Base-by-base conservation (phyloP, 2,113 vertebrate species). In the Lontra canadensis region DNA sequence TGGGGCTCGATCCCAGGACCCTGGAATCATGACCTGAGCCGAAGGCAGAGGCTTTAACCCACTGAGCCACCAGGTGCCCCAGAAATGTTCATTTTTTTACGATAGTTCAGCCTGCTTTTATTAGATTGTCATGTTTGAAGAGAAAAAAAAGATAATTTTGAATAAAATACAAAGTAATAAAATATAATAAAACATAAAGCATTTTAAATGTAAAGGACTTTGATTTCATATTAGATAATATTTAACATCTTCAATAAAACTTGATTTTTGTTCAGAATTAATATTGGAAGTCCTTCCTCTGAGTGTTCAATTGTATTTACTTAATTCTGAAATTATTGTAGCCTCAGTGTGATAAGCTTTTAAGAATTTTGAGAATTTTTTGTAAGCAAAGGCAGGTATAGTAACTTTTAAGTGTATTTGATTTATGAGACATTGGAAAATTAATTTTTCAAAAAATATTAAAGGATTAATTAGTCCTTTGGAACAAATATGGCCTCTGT, bases 361-460 rank as follows among this genome's bases (percentile, higher is more conserved):
- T 76, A 96, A 96, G 74, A 86, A 87, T 61, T 96, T 89, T 76
- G 94, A 94, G 61, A 86, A 61, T 88, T 90, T 91, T 90, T 63
- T 76, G 52, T 83, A 95, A 82, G 67, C 47, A 92, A 44, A 49
- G 23, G 42, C 91, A 91, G 5, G 88, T 81, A 21, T 0, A 73
- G 11, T 93, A 90, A 87, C 29, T 88, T 63, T 12, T 39, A 88
- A 88, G 12, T 84, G 65, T 12, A 74, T 94, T 89, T 93, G 67
- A 90, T 36, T 93, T 95, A n/a, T 42, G 29, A 80, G 55, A 67
- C 31, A 78, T 80, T 94, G 36, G 47, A 52, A 65, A 83, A 59
- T 71, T 90, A 73, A 85, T 18, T 74, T 65, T 78, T 92, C 31
- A 74, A 94, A 17, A 92, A 79, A 1, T 14, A 0, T 83, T 34